phyloP scores from a whole-genome alignment of 2,113 vertebrate species.

The Chaetura pelagica region DNA sequence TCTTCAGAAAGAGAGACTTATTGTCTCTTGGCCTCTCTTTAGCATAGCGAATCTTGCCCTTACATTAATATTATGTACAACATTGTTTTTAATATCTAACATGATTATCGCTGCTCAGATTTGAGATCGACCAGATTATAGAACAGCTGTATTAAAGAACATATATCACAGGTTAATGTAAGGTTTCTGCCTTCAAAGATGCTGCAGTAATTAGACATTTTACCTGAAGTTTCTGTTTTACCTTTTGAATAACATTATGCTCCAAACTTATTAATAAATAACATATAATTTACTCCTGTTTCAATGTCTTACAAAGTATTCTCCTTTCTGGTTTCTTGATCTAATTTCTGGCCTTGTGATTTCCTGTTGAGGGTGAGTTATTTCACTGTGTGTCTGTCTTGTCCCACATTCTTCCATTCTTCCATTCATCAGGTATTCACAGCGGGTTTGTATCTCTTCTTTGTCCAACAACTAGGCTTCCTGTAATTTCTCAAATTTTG shows the following conservation, averaged over 20 bases:
- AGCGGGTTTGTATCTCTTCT: neutral
- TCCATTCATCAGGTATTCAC: neutral
- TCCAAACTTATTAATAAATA: neutral
- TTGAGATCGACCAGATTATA: neutral
- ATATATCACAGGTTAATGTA: neutral
- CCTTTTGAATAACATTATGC: neutral
- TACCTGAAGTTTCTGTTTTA: neutral
- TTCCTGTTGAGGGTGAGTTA: neutral
- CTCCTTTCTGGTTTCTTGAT: neutral
- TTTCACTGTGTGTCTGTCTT: neutral
- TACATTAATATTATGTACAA: neutral
- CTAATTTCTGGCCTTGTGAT: neutral
- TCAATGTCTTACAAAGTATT: neutral
- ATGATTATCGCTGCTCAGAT: neutral
- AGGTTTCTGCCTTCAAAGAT: neutral
- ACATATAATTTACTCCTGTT: neutral
- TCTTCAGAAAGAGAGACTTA: neutral
- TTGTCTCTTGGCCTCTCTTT: neutral
- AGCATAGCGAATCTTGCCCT: neutral
- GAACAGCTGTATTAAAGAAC: neutral
- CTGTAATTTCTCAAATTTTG: constrained; percentile 38
- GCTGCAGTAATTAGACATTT: neutral
- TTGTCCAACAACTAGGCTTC: neutral
- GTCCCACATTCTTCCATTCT: neutral
- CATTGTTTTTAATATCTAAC: neutral